These are phyloP conservation scores for Acleris literana DNA, from an alignment of 2,888 invertebrate species.

Conservation along the genomic window DNA sequence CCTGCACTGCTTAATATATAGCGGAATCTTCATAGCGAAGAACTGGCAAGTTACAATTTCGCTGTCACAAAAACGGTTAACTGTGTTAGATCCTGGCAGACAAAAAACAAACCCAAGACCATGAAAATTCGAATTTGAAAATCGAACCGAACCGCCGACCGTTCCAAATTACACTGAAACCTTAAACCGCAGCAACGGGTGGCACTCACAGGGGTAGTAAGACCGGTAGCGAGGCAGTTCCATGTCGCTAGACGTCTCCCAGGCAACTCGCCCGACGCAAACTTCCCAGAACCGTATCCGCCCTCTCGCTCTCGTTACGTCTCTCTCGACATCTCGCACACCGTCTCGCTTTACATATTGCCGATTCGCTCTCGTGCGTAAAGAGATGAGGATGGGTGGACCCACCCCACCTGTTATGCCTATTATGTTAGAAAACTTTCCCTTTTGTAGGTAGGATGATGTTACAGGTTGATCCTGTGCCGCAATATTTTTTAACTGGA, in stretches of 20 bases:
- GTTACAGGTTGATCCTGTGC: conserved; percentile 43
- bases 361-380: conserved; percentile 48
- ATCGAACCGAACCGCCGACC: conserved; percentile 31
- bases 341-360: conserved; percentile 44
- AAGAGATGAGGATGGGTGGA: conserved; percentile 28
- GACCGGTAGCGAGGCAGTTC: conserved; percentile 81
- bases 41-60: conserved; percentile 2
- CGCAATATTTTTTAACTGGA: neutral
- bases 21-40: too few relatives aligned
- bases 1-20: too few relatives aligned
- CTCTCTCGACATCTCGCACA: neutral
- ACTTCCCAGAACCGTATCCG: conserved; percentile 54
- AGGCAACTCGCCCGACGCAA: conserved; percentile 69
- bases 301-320: conserved; percentile 41
- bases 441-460: conserved; percentile 42
- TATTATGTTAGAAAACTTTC: conserved; percentile 61
- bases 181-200: conserved; percentile 38
- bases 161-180: conserved; percentile 33
- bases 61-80: conserved; percentile 7
- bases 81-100: conserved; percentile 1
- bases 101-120: conserved; percentile 14
- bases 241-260: conserved; percentile 77
- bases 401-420: conserved; percentile 62
- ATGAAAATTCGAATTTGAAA: conserved; percentile 19
- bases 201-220: conserved; percentile 78